Evolutionary conservation across 2,888 invertebrate species (phyloP).

Genomic region (Cataglyphis albicans): DNA sequence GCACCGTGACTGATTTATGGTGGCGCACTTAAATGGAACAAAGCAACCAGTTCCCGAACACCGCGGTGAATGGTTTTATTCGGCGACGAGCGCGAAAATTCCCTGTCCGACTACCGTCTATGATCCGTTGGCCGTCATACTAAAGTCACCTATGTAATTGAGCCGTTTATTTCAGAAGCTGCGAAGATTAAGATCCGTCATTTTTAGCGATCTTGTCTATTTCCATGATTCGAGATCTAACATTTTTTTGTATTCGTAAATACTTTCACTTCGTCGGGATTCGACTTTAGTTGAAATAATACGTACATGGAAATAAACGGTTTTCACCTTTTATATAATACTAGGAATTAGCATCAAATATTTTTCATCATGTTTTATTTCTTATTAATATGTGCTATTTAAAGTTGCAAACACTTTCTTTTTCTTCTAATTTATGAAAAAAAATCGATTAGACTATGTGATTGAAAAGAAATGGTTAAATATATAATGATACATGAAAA

Average conservation of each 20-base stretch:
- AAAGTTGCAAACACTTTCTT: background rate
- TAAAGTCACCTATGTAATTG: slow-evolving; percentile 39
- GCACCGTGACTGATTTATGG: slow-evolving; percentile 68
- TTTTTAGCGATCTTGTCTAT: background rate
- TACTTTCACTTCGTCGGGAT: slow-evolving; percentile 22
- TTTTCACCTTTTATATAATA: slow-evolving; percentile 26
- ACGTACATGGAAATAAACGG: slow-evolving; percentile 17
- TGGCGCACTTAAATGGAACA: slow-evolving; percentile 68
- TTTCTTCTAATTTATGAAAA: background rate
- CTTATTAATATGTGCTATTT: background rate
- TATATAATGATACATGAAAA: background rate
- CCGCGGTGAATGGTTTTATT: slow-evolving; percentile 41
- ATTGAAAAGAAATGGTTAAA: background rate
- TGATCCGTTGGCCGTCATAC: slow-evolving; percentile 14
- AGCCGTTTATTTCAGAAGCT: slow-evolving; percentile 37
- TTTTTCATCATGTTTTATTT: slow-evolving; percentile 7
- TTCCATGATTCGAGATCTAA: background rate
- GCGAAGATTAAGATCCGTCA: background rate
- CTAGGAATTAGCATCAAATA: slow-evolving; percentile 9
- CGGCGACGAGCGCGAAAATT: slow-evolving; percentile 56
- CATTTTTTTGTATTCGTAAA: slow-evolving; percentile 10
- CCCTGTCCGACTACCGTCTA: slow-evolving; percentile 39
- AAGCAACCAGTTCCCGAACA: slow-evolving; percentile 61
- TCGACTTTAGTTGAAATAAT: slow-evolving; percentile 28
- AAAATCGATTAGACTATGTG: background rate